These are phyloP conservation scores for Cyaniris semiargus DNA, from an alignment of 2,888 invertebrate species.

Conservation along the genomic window DNA sequence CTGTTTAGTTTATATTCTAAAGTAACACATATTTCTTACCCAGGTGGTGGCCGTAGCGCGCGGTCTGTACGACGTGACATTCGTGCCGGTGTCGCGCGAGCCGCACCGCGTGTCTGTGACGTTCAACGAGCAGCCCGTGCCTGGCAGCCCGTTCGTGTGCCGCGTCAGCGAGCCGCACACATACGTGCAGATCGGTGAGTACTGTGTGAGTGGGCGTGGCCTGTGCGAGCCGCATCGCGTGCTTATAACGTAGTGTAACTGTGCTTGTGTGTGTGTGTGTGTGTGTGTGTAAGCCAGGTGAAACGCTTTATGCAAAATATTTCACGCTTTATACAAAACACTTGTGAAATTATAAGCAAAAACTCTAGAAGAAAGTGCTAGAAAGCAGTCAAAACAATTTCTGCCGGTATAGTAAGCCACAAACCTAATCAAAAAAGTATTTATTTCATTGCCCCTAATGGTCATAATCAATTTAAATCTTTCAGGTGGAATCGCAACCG, in stretches of 20 bases:
- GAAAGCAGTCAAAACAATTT: no score
- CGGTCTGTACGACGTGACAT: slow-evolving; percentile 95
- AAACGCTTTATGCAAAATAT: no score
- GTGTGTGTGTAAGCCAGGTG: no score
- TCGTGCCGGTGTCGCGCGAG: slow-evolving; percentile 93
- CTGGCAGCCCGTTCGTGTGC: slow-evolving; percentile 94
- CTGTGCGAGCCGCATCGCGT: slow-evolving; percentile 86
- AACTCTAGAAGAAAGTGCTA: no score
- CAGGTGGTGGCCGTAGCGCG: slow-evolving; percentile 94
- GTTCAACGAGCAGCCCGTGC: slow-evolving; percentile 95
- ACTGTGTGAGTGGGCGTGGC: slow-evolving; percentile 84
- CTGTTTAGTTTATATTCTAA: neutral
- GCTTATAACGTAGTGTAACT: no score
- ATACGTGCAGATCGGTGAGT: slow-evolving; percentile 84
- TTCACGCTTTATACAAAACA: no score
- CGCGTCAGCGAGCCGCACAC: slow-evolving; percentile 86
- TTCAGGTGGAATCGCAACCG: slow-evolving; percentile 77
- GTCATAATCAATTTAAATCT: neutral
- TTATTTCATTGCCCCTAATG: neutral
- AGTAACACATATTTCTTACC: slow-evolving; percentile 38
- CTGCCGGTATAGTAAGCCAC: no score
- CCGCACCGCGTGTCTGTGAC: slow-evolving; percentile 96
- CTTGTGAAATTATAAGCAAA: no score
- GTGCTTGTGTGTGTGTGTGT: no score
- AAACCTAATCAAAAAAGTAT: neutral